Percentiles rank a stretch among this genome's conserved stretches.
These are phyloP conservation scores for Serilophus lunatus DNA, from an alignment of 2,113 vertebrate species.

Conservation along the genomic window DNA sequence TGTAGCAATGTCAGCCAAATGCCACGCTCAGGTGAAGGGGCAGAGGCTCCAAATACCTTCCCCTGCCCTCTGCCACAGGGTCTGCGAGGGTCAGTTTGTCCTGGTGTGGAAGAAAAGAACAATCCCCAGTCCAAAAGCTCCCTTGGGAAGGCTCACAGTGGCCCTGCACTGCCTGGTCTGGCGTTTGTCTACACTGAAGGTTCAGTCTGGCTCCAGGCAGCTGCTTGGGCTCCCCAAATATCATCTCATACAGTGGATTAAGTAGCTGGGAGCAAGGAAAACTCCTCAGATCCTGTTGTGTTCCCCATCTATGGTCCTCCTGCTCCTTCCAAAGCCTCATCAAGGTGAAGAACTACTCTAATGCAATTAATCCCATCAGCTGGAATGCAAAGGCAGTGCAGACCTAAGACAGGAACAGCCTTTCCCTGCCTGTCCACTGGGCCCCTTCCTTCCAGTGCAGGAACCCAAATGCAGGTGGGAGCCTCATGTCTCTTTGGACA, in stretches of 20 bases:
- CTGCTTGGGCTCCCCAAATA: background rate
- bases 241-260: background rate
- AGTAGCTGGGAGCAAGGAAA: background rate
- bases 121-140: background rate
- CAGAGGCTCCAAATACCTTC: background rate
- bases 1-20: background rate
- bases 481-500: background rate
- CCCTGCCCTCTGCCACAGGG: background rate
- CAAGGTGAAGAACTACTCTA: background rate
- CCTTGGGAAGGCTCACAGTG: background rate
- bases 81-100: background rate
- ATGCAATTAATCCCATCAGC: background rate
- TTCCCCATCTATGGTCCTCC: background rate
- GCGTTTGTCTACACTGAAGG: background rate
- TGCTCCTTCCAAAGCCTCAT: background rate
- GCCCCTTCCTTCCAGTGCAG: background rate
- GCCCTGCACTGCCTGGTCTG: background rate
- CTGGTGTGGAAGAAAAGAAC: background rate
- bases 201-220: background rate
- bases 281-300: background rate
- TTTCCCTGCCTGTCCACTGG: background rate
- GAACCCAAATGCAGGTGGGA: background rate
- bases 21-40: background rate
- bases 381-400: background rate
- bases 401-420: background rate